Evolutionary conservation across 2,888 invertebrate genomes (phyloP).

Genomic region (Sipha maydis): DNA sequence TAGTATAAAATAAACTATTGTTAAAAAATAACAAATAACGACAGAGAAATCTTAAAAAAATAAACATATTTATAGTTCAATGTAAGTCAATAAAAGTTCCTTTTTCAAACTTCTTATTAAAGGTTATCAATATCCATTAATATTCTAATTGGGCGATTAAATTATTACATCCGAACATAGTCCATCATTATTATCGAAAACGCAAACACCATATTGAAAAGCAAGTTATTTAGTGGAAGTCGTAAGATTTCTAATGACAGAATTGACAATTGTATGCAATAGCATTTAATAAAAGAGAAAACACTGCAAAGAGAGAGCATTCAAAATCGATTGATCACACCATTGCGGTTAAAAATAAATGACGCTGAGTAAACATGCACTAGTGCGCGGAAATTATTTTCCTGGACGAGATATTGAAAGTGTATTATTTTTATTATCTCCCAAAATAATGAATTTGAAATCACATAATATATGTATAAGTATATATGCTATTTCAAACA

Average conservation of each 20-base stretch:
- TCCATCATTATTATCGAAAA: background rate
- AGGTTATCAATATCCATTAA: background rate
- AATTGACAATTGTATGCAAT: background rate
- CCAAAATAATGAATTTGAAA: too few species aligned
- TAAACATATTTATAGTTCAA: background rate
- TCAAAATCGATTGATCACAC: constrained; percentile 33
- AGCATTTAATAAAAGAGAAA: background rate
- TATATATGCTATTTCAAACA: too few species aligned
- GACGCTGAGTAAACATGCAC: background rate
- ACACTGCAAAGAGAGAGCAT: constrained; percentile 45
- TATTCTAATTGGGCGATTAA: too few species aligned
- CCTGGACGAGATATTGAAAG: too few species aligned
- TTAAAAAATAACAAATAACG: background rate
- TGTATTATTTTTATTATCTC: too few species aligned
- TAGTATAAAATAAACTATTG: too few species aligned
- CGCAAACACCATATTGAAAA: background rate
- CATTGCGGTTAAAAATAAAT: constrained; percentile 30
- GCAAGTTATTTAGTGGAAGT: background rate
- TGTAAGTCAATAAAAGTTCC: background rate
- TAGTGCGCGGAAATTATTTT: too few species aligned
- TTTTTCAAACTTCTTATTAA: background rate
- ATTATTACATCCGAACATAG: background rate
- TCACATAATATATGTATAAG: too few species aligned
- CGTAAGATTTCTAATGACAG: constrained; percentile 30
- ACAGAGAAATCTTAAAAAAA: background rate